Base-by-base conservation (phyloP, 2,113 vertebrate genomes). In the Silurus meridionalis region DNA sequence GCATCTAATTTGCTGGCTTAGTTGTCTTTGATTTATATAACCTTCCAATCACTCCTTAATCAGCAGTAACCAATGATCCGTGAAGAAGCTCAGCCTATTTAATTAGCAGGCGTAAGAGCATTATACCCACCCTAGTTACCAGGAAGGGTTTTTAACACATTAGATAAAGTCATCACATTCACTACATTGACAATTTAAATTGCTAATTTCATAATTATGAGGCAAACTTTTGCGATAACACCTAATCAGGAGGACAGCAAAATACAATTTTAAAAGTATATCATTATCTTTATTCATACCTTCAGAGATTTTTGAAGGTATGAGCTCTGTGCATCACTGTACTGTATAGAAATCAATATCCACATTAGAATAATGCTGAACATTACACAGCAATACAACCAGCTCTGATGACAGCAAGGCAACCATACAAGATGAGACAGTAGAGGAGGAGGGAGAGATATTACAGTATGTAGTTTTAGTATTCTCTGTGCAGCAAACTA, bases 1-100 rank as follows among this genome's bases (percentile, higher is more conserved):
- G 89, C 86, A 90, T 89, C 92, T 93, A 93, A 95, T 95, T 95
- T 94, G 90, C 90, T 83, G 89, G 90, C 90, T 92, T 94, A 92
- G 89, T 92, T 92, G 90, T 93, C 92, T 92, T 92, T 94, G 94
- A 94, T 94, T 93, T 92, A 93, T 92, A 90, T 85, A 91, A 91
- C 90, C 90, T 87, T 90, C 87, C 90, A 89, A 93, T 93, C 89
- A 91, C 89, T 91, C 89, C 81, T 93, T 93, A 93, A 94, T 95
- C 92, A 92, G 90, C 90, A 90, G 86, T 88, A 90, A 92, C 90
- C 93, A 92, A 91, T 89, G 92, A 93, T 93, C 92, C 90, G 83
- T 92, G 90, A 57, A 90, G 79, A 89, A 90, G 91, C 92, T 90
- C 90, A 87, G 87, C 85, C 88, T 82, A 80, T 93, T 93, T 94